These are phyloP conservation scores for Sympetrum striolatum DNA, from an alignment of 2,888 invertebrate genomes.

Conservation along the genomic window DNA sequence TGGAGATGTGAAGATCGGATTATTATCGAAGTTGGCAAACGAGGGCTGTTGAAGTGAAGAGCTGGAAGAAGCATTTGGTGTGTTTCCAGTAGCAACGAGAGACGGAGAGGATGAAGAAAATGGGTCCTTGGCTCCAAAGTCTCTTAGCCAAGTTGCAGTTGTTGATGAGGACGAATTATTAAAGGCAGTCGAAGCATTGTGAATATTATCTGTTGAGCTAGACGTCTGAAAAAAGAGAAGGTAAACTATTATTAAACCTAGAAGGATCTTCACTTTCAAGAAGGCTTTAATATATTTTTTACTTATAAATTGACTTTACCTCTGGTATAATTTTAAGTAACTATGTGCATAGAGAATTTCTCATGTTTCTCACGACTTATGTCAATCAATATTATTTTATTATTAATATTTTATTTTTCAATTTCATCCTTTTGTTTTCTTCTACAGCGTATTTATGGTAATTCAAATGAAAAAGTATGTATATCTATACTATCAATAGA, in stretches of 20 bases:
- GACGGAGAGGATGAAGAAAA: not conserved
- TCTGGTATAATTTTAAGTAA: too few relatives aligned
- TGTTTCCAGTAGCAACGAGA: slow-evolving; percentile 42
- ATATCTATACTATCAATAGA: too few relatives aligned
- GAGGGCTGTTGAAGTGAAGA: slow-evolving; percentile 59
- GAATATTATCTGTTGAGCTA: slow-evolving; percentile 43
- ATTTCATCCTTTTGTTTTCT: too few relatives aligned
- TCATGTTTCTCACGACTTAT: too few relatives aligned
- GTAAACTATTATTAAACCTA: not conserved
- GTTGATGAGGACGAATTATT: not conserved
- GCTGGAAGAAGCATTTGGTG: slow-evolving; percentile 51
- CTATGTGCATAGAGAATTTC: too few relatives aligned
- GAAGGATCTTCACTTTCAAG: not conserved
- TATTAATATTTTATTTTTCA: too few relatives aligned
- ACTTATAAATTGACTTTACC: too few relatives aligned
- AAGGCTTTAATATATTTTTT: too few relatives aligned
- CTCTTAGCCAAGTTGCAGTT: not conserved
- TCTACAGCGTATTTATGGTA: too few relatives aligned
- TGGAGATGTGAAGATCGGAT: slow-evolving; percentile 69
- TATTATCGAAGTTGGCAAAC: slow-evolving; percentile 78
- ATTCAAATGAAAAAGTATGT: too few relatives aligned
- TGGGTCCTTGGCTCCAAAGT: slow-evolving; percentile 1
- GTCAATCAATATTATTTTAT: too few relatives aligned
- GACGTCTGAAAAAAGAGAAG: slow-evolving; percentile 31
- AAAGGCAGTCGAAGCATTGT: not conserved